These are phyloP conservation scores for Saturnia pavonia DNA, from an alignment of 2,888 invertebrate genomes.

Conservation along the genomic window DNA sequence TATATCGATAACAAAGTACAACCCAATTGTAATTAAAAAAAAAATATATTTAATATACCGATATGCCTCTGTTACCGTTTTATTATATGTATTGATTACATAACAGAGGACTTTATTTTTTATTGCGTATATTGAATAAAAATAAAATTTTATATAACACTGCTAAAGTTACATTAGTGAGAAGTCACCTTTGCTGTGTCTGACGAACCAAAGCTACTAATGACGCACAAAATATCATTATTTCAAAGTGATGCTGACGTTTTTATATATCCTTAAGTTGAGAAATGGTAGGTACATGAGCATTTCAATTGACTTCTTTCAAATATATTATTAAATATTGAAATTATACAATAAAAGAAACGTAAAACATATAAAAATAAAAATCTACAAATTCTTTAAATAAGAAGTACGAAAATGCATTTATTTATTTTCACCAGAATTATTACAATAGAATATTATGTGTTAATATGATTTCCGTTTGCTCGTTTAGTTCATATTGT, in stretches of 20 bases:
- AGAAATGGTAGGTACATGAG: neutral
- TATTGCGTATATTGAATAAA: too few species aligned
- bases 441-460: slow-evolving; percentile 28
- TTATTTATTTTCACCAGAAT: neutral
- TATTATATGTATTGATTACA: too few species aligned
- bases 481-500: slow-evolving; percentile 23
- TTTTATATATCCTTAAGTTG: neutral
- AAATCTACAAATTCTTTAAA: neutral
- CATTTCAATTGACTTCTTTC: neutral
- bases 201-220: too few species aligned
- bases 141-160: too few species aligned
- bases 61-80: too few species aligned
- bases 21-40: too few species aligned
- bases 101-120: too few species aligned
- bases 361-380: neutral
- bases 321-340: neutral
- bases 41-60: too few species aligned
- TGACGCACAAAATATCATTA: too few species aligned
- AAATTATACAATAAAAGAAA: neutral
- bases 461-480: slow-evolving; percentile 39
- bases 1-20: too few species aligned
- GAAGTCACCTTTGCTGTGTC: too few species aligned
- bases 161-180: too few species aligned
- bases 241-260: neutral
- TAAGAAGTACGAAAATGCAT: neutral